Evolutionary conservation across 2,797 vertebrate species (phyloP), one percentile per base, ranked within the genome.

Genomic region (Trachops cirrhosus): DNA sequence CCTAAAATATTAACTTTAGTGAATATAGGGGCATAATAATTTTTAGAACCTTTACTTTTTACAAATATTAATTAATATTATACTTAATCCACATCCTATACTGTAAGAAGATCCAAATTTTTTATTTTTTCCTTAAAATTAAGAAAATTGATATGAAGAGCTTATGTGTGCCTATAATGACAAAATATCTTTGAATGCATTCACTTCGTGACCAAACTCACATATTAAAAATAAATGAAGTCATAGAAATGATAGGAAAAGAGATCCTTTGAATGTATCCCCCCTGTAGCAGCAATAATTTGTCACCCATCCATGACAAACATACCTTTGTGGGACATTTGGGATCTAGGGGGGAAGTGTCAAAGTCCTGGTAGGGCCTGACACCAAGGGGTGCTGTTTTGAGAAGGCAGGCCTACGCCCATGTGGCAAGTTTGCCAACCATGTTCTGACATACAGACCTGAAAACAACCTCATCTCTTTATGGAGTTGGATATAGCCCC

Each of bases 1-100:
- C 6, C 59, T 1, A 39, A 97, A 97, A 75, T 85, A 84, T 87
- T 50, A 82, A 22, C 68, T 95, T 94, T 74, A 46, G 46, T 54
- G 4, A 78, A 10, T 57, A 71, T 12, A 89, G 18, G 87, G 57
- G 5, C 82, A 5, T 77, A 84, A 92, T 77, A 41, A 71, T 86
- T 91, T 89, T 9, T 11, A 93, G n/a, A 77, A 26, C 3, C n/a
- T 80, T 94, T 86, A 54, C 26, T 64, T 24, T 54, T 67, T 75
- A 79, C 11, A 89, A 79, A 89, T 93, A 39, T 77, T 94, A 75
- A 84, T 54, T 80, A 86, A 71, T 83, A 8, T 71, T 91, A 82
- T 41, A 41, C 4, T 85, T 82, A 84, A 37, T 67, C 29, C 68
- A 44, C 32, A 67, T 79, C 48, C 14, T 44, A 78, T 64, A 12